phyloP scores from a whole-genome alignment of 2,113 vertebrate species.

The Bubo blakistoni region DNA sequence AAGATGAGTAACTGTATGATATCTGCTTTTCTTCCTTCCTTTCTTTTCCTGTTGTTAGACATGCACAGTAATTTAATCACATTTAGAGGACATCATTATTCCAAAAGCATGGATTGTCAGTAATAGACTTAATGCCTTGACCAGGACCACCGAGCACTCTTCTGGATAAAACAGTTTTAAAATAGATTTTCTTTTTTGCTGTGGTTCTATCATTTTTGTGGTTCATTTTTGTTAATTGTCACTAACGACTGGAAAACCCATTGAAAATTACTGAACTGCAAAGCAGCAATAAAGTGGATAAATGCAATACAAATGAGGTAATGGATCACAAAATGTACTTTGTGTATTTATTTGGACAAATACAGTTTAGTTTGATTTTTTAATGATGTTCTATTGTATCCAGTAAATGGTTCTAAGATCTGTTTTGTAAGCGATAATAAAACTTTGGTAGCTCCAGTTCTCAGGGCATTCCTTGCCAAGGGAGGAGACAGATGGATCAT shows the following conservation, averaged over 20 bases:
- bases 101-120: not conserved
- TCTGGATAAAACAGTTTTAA: not conserved
- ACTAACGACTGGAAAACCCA: constrained; percentile 1
- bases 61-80: not conserved
- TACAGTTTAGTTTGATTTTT: constrained; percentile 25
- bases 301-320: constrained; percentile 36
- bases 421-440: constrained; percentile 17
- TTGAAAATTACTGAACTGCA: not conserved
- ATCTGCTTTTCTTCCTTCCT: not conserved
- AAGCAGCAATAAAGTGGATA: constrained; percentile 22
- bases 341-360: not conserved
- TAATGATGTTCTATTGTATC: not conserved
- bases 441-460: constrained; percentile 9
- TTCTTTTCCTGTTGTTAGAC: not conserved
- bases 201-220: not conserved
- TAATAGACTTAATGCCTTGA: not conserved
- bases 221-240: not conserved
- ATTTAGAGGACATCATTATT: not conserved
- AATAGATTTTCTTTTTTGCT: not conserved
- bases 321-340: constrained; percentile 36
- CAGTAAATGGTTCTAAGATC: constrained; percentile 14
- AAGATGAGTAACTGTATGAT: not conserved
- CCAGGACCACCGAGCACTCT: not conserved
- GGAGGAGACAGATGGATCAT: not conserved
- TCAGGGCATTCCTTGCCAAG: not conserved